Base-by-base conservation (phyloP, 2,797 vertebrate species). In the Buphagus erythrorhynchus region DNA sequence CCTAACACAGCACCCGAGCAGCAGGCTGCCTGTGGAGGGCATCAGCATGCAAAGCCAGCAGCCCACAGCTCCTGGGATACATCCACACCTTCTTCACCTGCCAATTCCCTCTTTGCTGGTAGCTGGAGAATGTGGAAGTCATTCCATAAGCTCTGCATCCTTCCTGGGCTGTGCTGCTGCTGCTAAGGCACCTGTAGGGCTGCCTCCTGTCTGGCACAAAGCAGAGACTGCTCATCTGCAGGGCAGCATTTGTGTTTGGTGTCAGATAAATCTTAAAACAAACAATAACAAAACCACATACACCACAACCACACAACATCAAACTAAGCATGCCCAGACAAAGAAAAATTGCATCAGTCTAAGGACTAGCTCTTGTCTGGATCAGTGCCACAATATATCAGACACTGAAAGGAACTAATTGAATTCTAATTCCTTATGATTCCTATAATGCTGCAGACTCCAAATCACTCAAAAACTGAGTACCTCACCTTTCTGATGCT, bases 1-100 rank as follows among this genome's bases (percentile, higher is more conserved):
- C 45, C 48, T 59, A 40, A 43, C 9, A 11, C 0, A 59, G 31
- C 10, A 88, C 13, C 20, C 0, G 0, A 84, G 51, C 35, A 78
- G 33, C 54, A 52, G 33, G 24, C 28, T 38, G 71, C 40, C 26
- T 74, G 10, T 46, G 52, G n/a, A 88, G 29, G 28, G 36, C 20
- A 10, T 66, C 67, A 55, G 52, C 40, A 51, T 18, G 19, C 19
- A 58, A 80, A 77, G 36, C 11, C 24, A 77, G 35, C 3, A 74
- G 36, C 9, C 49, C 49, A 48, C 13, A 71, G 26, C 21, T 61
- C 13, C n/a, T 28, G 2, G 6, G 40, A 35, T 25, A 73, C 26
- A 67, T 17, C 36, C 52, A 57, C 33, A 66, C 17, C 11, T 67
- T 15, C 55, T 31, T 43, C 55, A 66, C 40, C 22, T 45, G 31